phyloP scores from a whole-genome alignment of 2,888 invertebrate genomes.

The Bombylius discolor region DNA sequence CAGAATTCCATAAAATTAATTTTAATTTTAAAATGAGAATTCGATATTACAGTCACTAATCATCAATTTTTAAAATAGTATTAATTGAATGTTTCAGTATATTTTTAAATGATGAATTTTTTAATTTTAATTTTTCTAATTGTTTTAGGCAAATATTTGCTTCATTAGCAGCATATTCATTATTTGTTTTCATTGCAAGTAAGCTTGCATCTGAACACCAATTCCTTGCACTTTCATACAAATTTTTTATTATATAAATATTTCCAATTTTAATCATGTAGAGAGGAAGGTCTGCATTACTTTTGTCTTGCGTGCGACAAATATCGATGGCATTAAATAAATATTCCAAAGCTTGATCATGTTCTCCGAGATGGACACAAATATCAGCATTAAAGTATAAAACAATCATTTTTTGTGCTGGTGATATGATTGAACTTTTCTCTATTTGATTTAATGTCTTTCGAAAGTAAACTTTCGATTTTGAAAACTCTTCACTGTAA shows the following conservation, averaged over 20 bases:
- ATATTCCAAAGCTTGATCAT: slow-evolving; percentile 32
- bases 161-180: slow-evolving; percentile 12
- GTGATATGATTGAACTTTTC: slow-evolving; percentile 32
- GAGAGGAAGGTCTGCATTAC: slow-evolving; percentile 35
- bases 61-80: too few species aligned
- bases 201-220: slow-evolving; percentile 31
- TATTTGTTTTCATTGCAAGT: slow-evolving; percentile 18
- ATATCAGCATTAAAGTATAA: slow-evolving; percentile 34
- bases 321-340: slow-evolving; percentile 35
- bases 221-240: slow-evolving; percentile 26
- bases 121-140: slow-evolving; percentile 4
- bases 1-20: too few species aligned
- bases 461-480: slow-evolving; percentile 31
- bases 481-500: slow-evolving; percentile 19
- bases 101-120: neutral
- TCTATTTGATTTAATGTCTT: slow-evolving; percentile 32
- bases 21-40: too few species aligned
- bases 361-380: slow-evolving; percentile 19
- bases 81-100: too few species aligned
- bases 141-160: slow-evolving; percentile 12
- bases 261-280: slow-evolving; percentile 35
- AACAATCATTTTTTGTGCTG: slow-evolving; percentile 38
- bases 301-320: slow-evolving; percentile 30
- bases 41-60: too few species aligned
- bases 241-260: slow-evolving; percentile 31